Evolutionary conservation across 2,888 invertebrate species (phyloP), one percentile per base, ranked within the genome.

Genomic region (Stenurella melanura): DNA sequence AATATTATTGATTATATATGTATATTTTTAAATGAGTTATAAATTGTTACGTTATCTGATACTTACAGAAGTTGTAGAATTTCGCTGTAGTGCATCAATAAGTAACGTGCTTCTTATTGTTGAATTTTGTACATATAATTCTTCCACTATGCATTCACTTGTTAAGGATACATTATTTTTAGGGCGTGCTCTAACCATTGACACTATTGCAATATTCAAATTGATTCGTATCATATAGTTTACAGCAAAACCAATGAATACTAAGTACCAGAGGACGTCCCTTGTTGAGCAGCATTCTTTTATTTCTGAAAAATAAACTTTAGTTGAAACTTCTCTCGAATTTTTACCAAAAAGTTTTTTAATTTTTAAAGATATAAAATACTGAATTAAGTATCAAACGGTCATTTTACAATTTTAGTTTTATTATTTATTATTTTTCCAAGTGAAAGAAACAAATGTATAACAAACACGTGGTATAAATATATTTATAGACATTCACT

Each of bases 151-250:
- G 66, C 85, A 86, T 78, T 85, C 85, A 74, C 85, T 84, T n/a
- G 83, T 84, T 9, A 86, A 68, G 11, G 85, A 83, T 15, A 83
- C 74, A 64, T 86, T 85, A 68, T 78, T 80, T 66, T 81, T 85
- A 1, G 85, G 80, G 81, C 83, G 84, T 67, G 79, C 82, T 81
- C 79, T 87, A 10, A 92, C 91, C 93, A 94, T 94, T 63, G 93
- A 92, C 66, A 94, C 94, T 82, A 94, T 93, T 21, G 93, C 92
- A 71, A 94, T 92, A 85, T 93, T 94, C 73, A 94, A 87, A 87
- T 94, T 94, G 73, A 93, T 92, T 30, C 94, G 90, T 18, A 93
- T 89, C 93, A 94, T 93, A 85, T 94, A 94, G 87, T 94, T 94
- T 68, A 93, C 92, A 6, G 92, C 93, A 83, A 94, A 94, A 15